Conservation (phyloP, 2,888 invertebrate species). For the Agrochola litura region DNA sequence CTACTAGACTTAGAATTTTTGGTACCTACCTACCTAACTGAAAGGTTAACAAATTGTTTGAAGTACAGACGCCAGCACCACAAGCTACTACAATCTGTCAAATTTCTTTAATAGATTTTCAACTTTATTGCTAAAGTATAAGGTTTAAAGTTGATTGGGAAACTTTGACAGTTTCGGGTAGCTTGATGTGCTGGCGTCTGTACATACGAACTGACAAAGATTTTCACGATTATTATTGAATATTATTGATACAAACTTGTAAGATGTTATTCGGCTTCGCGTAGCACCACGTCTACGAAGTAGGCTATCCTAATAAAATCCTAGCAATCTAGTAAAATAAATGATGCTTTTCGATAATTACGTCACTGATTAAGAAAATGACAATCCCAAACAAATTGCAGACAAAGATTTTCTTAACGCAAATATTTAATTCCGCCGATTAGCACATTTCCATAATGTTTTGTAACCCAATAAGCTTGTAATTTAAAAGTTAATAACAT, state of each 20-base stretch:
- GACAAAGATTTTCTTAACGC: background rate
- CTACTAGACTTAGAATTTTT: background rate
- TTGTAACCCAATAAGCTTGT: conserved; percentile 48
- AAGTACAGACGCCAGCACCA: no score
- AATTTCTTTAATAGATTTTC: no score
- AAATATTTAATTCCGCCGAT: background rate
- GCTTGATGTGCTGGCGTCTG: no score
- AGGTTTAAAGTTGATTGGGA: no score
- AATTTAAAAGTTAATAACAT: conserved; percentile 53
- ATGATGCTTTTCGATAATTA: no score
- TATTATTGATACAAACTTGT: no score
- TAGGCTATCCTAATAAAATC: background rate
- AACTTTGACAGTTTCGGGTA: no score
- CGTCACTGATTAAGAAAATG: background rate
- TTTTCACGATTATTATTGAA: background rate
- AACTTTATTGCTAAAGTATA: no score
- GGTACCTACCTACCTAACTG: background rate
- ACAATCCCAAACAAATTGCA: background rate
- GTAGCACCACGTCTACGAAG: background rate
- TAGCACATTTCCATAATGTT: conserved; percentile 16
- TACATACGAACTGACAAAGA: background rate
- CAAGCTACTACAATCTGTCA: no score
- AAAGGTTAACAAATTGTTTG: background rate
- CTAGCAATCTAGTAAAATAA: background rate
- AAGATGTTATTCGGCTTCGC: background rate